Base-by-base conservation (phyloP, 1,140 invertebrate genomes). In the Scaptomyza hsui region DNA sequence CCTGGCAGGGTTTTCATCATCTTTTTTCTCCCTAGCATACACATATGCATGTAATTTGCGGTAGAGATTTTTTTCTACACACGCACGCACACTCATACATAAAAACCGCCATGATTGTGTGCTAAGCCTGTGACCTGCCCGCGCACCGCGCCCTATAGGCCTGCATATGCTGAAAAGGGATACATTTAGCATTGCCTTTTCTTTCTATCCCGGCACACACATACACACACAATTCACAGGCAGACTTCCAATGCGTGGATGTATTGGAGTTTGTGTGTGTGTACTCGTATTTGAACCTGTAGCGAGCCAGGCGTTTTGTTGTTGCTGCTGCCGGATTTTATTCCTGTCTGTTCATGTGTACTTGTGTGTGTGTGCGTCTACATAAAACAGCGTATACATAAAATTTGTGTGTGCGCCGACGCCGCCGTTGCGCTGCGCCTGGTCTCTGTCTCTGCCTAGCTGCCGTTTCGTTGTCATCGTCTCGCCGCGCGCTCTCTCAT, bases 331-430 rank as follows among this genome's bases (percentile, higher is more conserved):
- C 82, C 73, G 80, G 63, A 71, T 69, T 76, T 73, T 69, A 74
- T 74, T 74, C 65, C 71, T 74, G 71, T 62, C 67, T 64, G 53
- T 49, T 52, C 42, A 45, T 55, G 24, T 60, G 59, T 47, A 32
- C 64, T 15, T 42, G 59, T 62, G 51, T 77, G 42, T 76, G 65
- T 63, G 76, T 78, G 59, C 56, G 74, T 73, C 63, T 73, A 70
- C 74, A 69, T 78, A 74, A 82, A 82, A 80, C 60, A 86, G 82
- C 78, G 81, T 86, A 86, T 86, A 86, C 81, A 86, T 86, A 86
- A 88, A 86, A 86, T 86, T 86, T 86, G 82, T 88, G 83, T 88
- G 78, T 88, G 82, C 83, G 83, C 83, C 82, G 83, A 81, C 82
- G 77, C 81, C 72, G 65, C 61, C 56, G 73, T 67, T 71, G 60